Percentiles rank a stretch among this genome's conserved stretches.
Evolutionary conservation across 2,888 invertebrate species (phyloP).

Genomic region (Carpatolechia fugitivella): DNA sequence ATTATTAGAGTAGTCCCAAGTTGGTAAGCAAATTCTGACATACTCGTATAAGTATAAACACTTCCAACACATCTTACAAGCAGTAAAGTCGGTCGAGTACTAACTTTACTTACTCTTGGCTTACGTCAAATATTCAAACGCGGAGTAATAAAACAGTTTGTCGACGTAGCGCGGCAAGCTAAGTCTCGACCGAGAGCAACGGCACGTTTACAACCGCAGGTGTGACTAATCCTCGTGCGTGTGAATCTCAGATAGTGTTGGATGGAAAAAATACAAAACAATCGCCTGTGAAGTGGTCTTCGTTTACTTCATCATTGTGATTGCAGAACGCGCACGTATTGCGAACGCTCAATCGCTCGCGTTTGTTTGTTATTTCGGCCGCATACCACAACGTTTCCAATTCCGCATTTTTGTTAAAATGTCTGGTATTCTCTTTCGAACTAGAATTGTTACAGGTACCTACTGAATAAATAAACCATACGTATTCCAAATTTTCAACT

Average conservation of each 20-base stretch:
- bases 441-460: too few relatives aligned
- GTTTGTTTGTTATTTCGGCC: conserved; percentile 33
- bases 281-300: neutral
- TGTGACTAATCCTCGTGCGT: conserved; percentile 48
- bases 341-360: conserved; percentile 43
- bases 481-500: too few relatives aligned
- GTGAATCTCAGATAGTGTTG: conserved; percentile 17
- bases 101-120: conserved; percentile 28
- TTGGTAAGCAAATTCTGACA: too few relatives aligned
- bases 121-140: conserved; percentile 35
- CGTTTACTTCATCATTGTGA: neutral
- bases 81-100: conserved; percentile 34
- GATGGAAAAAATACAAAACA: conserved; percentile 2
- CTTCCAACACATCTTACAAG: too few relatives aligned
- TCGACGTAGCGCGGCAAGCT: conserved; percentile 26
- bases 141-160: conserved; percentile 36
- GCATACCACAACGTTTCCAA: conserved; percentile 15
- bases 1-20: too few relatives aligned
- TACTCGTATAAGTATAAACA: too few relatives aligned
- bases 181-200: conserved; percentile 35
- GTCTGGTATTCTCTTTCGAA: neutral
- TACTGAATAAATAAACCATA: too few relatives aligned
- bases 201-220: conserved; percentile 44
- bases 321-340: conserved; percentile 23
- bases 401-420: neutral